Evolutionary conservation across 1,140 invertebrate genomes (phyloP), one percentile per base, ranked within the genome.

Genomic region (Zaprionus taronus): DNA sequence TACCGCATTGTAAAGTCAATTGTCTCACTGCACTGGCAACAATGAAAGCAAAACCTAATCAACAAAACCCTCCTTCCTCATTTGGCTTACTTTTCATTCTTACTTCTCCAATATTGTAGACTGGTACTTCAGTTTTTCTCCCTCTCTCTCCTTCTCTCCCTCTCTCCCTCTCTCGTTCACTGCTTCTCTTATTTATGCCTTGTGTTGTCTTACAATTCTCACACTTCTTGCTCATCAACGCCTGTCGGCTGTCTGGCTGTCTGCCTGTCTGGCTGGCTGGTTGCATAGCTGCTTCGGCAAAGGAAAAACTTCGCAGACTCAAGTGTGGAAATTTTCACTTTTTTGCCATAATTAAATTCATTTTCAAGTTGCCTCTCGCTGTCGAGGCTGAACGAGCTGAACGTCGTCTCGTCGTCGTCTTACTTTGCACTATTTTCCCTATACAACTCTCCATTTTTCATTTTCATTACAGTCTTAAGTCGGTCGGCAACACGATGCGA

Each of bases 261-360:
- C 17, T 6, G 11, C 24, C 12, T 31, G 51, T 24, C 41, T 34
- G 26, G 2, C 22, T 62, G 60, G 15, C 47, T 24, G 47, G 15
- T 28, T 34, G 31, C 71, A 31, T 31, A 2, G 28, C 28, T 31
- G 28, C 26, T 28, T 28, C 7, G 28, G 28, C 28, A 58, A 73
- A 78, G 65, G 81, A 78, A 41, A 90, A 90, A 91, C 81, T 91
- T 89, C 68, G 49, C 84, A 78, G 79, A 80, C 82, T 81, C 70
- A 84, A 92, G 91, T 91, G 84, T 91, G 82, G 81, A 86, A 87
- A 84, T 82, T 90, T 86, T 91, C 83, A 91, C 87, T 91, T 91
- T 87, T 86, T 77, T 84, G 73, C 77, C 75, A 89, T 91, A 91
- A 91, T 91, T 91, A 91, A 91, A 91, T 91, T 91, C 83, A 80